phyloP scores from a whole-genome alignment of 2,888 invertebrate species.

The Pherbina coryleti region DNA sequence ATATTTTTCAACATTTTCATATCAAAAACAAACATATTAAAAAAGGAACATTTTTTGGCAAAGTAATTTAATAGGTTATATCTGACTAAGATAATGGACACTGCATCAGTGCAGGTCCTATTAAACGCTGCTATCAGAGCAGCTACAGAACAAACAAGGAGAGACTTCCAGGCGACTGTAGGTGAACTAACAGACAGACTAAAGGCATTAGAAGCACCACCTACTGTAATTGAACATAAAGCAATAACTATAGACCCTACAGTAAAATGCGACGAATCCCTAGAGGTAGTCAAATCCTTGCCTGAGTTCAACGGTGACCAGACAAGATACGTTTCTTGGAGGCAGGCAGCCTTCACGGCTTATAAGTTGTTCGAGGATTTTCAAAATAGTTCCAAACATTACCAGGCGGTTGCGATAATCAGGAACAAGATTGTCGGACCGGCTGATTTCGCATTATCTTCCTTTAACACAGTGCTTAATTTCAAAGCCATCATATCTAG shows the following conservation, averaged over 20 bases:
- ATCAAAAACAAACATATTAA: no score
- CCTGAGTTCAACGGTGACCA: slow-evolving; percentile 17
- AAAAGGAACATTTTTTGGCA: neutral
- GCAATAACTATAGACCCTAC: neutral
- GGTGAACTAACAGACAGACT: neutral
- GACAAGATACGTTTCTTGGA: slow-evolving; percentile 31
- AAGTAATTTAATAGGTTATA: neutral
- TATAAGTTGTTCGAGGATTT: no score
- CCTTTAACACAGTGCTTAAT: slow-evolving; percentile 46
- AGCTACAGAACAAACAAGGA: neutral
- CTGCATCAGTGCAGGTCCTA: neutral
- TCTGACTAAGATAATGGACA: neutral
- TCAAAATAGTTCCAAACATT: no score
- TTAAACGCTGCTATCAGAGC: neutral
- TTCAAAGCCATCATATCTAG: slow-evolving; percentile 43
- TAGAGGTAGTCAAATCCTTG: slow-evolving; percentile 10
- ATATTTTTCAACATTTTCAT: no score
- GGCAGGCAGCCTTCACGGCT: slow-evolving; percentile 33
- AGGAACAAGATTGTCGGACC: slow-evolving; percentile 39
- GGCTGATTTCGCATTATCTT: slow-evolving; percentile 40
- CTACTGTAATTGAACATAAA: neutral
- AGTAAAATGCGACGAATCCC: neutral
- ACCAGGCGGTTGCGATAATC: no score
- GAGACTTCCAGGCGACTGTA: neutral
- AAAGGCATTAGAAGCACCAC: neutral